Evolutionary conservation across 2,113 vertebrate genomes (phyloP), one percentile per base, ranked within the genome.

Genomic region (Holacanthus passer): DNA sequence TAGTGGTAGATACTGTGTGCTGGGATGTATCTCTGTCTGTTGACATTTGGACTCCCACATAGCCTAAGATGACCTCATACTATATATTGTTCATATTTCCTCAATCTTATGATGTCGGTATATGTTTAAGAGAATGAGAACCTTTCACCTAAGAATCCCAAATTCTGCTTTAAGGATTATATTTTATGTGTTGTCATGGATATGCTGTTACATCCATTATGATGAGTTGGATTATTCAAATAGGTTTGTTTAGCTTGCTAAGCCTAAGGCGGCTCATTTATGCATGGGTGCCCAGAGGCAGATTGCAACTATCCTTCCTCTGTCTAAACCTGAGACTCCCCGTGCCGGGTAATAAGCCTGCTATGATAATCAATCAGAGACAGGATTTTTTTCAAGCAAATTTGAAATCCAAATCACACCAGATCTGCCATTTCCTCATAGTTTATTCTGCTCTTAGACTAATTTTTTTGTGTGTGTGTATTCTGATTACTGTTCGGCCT

Each of bases 221-320:
- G 81, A 85, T 80, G 63, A 88, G 59, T 73, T 87, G 89, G 84
- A 91, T 92, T 92, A 90, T 89, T 92, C 73, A 92, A 84, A 93
- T 89, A 70, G 74, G 79, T 91, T 91, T 82, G 83, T 89, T 85
- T 91, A 78, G 77, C 78, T 88, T 73, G 75, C 70, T 84, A 85
- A 86, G 90, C 88, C 80, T 81, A 31, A 86, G 72, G 88, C 70
- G 22, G 79, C 77, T 86, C 82, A 85, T 90, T 85, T 86, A 87
- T 88, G 90, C 87, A 88, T 84, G 82, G 79, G 47, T 84, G 75
- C 70, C 85, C 83, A 81, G 66, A 77, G 81, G 87, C 79, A 88
- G 86, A 90, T 87, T 88, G 87, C 74, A 76, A 66, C 78, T 56
- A 63, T 88, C 75, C 77, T 75, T 81, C 41, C 68, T 69, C 71